These are phyloP conservation scores for Siphlonurus alternatus DNA, from an alignment of 2,888 invertebrate genomes.

Conservation along the genomic window DNA sequence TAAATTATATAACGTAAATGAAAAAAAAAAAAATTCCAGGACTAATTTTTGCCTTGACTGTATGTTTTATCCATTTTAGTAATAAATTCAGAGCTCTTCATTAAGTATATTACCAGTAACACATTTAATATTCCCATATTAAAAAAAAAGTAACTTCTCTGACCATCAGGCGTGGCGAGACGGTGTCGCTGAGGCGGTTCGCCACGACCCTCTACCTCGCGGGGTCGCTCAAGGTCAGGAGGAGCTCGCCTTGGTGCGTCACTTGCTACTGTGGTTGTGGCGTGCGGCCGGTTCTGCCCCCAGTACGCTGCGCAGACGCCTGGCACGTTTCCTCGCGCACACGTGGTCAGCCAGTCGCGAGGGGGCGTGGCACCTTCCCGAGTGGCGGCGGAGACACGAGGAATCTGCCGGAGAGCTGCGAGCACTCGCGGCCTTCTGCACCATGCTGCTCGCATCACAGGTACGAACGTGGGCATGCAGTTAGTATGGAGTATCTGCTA, in stretches of 20 bases:
- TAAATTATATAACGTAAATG: too few relatives aligned
- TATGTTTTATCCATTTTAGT: too few relatives aligned
- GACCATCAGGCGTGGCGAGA: conserved; percentile 1
- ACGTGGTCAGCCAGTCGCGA: background rate
- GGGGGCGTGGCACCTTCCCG: background rate
- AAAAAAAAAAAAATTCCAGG: too few relatives aligned
- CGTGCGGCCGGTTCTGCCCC: background rate
- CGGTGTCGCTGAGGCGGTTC: background rate
- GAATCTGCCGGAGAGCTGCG: background rate
- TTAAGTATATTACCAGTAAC: too few relatives aligned
- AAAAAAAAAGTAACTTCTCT: too few relatives aligned
- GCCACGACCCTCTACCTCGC: background rate
- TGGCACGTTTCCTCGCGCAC: background rate
- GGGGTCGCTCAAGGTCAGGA: background rate
- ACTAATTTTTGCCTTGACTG: too few relatives aligned
- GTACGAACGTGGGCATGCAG: too few relatives aligned
- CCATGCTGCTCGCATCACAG: background rate
- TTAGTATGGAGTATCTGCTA: too few relatives aligned
- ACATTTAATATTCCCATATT: too few relatives aligned
- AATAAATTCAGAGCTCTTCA: too few relatives aligned
- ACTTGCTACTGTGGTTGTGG: background rate
- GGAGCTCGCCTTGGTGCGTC: background rate
- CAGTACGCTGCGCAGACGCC: background rate
- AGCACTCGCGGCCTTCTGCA: background rate
- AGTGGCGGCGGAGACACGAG: background rate